Conservation (phyloP, 2,888 invertebrate genomes). For the Drosophila neonasuta region DNA sequence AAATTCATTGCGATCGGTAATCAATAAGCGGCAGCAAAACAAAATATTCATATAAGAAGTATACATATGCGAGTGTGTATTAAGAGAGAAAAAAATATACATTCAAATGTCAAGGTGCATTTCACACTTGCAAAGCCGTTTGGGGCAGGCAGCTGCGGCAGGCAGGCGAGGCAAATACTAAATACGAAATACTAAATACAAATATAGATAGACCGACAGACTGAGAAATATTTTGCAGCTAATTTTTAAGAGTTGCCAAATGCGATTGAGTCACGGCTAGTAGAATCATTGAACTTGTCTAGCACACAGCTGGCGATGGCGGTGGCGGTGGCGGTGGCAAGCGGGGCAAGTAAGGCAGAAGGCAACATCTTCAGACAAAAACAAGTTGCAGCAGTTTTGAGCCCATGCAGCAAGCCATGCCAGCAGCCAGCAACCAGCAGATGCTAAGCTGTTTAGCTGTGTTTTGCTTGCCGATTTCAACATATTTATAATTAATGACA, state of each 20-base stretch:
- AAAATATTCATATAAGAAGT: conserved; percentile 4
- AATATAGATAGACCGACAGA: conserved; percentile 22
- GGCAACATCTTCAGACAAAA: conserved; percentile 29
- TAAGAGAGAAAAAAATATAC: conserved; percentile 16
- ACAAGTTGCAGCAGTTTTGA: conserved; percentile 32
- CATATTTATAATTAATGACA: conserved; percentile 76
- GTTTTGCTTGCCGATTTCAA: conserved; percentile 63
- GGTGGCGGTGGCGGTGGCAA: not conserved
- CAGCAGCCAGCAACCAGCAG: conserved; percentile 17
- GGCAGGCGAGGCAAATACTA: conserved; percentile 14
- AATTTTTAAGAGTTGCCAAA: conserved; percentile 58
- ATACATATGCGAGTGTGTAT: not conserved
- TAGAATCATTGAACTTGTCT: conserved; percentile 75
- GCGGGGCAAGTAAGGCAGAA: conserved; percentile 8
- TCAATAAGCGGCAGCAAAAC: conserved; percentile 41
- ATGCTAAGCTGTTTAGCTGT: conserved; percentile 48
- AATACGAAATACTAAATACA: not conserved
- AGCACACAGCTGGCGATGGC: conserved; percentile 1
- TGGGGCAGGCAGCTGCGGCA: conserved; percentile 6
- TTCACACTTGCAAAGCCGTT: conserved; percentile 57
- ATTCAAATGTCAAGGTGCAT: conserved; percentile 74
- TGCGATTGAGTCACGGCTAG: conserved; percentile 55
- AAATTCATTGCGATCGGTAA: conserved; percentile 63
- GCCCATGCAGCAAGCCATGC: conserved; percentile 1
- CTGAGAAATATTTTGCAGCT: conserved; percentile 58